Conservation (phyloP, 1,140 invertebrate species). For the Andrena cerasifolii region DNA sequence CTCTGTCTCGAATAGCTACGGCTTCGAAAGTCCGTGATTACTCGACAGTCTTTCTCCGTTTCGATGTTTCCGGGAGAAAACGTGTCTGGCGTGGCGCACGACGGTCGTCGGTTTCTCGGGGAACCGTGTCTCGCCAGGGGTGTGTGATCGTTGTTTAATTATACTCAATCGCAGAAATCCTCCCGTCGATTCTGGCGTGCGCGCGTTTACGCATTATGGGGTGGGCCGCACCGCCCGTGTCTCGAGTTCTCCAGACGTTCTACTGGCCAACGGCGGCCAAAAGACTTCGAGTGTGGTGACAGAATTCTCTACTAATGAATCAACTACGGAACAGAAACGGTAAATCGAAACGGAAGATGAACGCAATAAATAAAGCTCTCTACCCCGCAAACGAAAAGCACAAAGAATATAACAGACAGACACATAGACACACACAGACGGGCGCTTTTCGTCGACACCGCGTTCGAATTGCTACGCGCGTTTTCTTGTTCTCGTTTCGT, state of each 20-base stretch:
- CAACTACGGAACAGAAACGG: slow-evolving; percentile 79
- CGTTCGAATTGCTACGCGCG: neutral
- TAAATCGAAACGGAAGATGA: slow-evolving; percentile 78
- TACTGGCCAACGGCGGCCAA: slow-evolving; percentile 70
- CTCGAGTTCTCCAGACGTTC: slow-evolving; percentile 80
- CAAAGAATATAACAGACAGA: slow-evolving; percentile 75
- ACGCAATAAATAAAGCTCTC: slow-evolving; percentile 85
- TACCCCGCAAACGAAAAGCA: slow-evolving; percentile 84
- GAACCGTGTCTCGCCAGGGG: slow-evolving; percentile 25
- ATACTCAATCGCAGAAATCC: slow-evolving; percentile 78
- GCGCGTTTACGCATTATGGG: slow-evolving; percentile 65
- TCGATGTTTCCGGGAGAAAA: neutral
- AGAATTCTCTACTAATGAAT: slow-evolving; percentile 77
- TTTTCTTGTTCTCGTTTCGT: slow-evolving; percentile 9
- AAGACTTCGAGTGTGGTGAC: slow-evolving; percentile 79
- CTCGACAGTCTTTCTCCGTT: neutral
- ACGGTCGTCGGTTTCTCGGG: neutral
- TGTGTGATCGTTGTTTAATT: slow-evolving; percentile 67
- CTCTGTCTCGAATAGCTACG: neutral
- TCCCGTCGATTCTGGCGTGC: slow-evolving; percentile 75
- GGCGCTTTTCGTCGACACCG: neutral
- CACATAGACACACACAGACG: slow-evolving; percentile 65
- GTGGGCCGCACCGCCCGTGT: slow-evolving; percentile 70
- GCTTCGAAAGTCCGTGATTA: no score
- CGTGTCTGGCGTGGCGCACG: neutral